Evolutionary conservation across 2,888 invertebrate species (phyloP), one percentile per base, ranked within the genome.

Genomic region (Megalurothrips usitatus): DNA sequence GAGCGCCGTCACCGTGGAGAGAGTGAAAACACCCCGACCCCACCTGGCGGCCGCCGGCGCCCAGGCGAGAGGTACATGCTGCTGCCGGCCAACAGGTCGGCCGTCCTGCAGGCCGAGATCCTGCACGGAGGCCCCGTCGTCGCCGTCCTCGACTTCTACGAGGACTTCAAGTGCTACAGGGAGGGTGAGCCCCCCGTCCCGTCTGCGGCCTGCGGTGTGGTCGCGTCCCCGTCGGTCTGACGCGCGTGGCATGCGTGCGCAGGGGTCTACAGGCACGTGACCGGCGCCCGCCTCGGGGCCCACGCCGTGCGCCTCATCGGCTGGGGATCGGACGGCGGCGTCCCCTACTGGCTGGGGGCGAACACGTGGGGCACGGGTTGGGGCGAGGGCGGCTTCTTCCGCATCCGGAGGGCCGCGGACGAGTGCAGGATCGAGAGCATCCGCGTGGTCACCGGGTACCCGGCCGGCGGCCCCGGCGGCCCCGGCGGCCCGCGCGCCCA

Each of bases 231-330:
- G n/a, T 14, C 3, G 52, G 58, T 14, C 12, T 52, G 52, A 52
- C 17, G 52, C 12, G 52, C 17, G 12, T 52, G 4, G 58, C 58
- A 17, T 58, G 19, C 58, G 12, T 52, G 52, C 6, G 26, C 68
- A 75, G 68, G 68, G 11, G 26, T 75, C 11, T 75, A 75, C 68
- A 10, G 26, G 68, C 68, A 75, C 68, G 68, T 75, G 68, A 9
- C 68, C 23, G 68, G 68, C 6, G 12, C 23, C 8, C 68, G 8
- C 23, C 12, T 12, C 23, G 68, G 68, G 11, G 68, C 68, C 11
- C 68, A 75, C 68, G 68, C 68, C 8, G 68, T 75, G 68, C 68
- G 68, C 26, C 26, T 75, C 68, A 75, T 75, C 26, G 68, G 68
- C 68, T 75, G 68, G 68, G 68, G 68, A 8, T 26, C 68, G 26